Percentiles rank a stretch among this genome's conserved stretches.
Conservation (phyloP, 37 sponge, comb jelly and placozoan genomes). For the Chondrosia reniformis region DNA sequence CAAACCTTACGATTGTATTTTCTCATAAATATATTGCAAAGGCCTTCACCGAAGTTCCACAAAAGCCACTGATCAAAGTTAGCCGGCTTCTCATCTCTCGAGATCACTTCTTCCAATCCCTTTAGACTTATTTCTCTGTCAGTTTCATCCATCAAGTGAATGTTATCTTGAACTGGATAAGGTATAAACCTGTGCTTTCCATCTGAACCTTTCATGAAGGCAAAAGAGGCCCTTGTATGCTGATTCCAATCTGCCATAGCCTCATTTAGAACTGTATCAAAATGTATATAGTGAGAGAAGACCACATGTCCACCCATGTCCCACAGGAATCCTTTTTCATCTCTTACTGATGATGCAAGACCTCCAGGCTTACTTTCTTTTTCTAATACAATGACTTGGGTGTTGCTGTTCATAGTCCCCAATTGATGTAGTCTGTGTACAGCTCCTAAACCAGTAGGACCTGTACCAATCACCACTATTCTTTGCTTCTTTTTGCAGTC, state of each 20-base stretch:
- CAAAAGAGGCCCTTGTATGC: constrained; percentile 19
- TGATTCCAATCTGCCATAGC: constrained; percentile 32
- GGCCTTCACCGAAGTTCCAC: constrained; percentile 35
- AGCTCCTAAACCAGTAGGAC: constrained; percentile 35
- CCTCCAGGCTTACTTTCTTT: constrained; percentile 24
- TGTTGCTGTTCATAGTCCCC: neutral
- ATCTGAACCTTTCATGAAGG: constrained; percentile 28
- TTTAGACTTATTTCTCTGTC: neutral
- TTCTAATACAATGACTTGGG: constrained; percentile 22
- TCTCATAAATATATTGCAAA: constrained; percentile 34
- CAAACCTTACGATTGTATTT: constrained; percentile 38
- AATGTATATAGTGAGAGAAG: constrained; percentile 37
- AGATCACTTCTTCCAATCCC: constrained; percentile 21
- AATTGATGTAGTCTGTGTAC: constrained; percentile 17
- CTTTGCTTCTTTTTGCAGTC: neutral
- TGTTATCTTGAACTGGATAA: constrained; percentile 38
- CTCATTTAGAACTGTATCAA: neutral
- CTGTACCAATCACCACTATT: constrained; percentile 33
- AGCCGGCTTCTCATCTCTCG: neutral
- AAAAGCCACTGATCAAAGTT: constrained; percentile 46
- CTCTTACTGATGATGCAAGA: constrained; percentile 22
- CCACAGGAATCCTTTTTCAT: constrained; percentile 36
- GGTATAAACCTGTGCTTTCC: constrained; percentile 22
- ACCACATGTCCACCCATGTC: constrained; percentile 47
- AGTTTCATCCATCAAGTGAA: constrained; percentile 22